Base-by-base conservation (phyloP, 2,888 invertebrate genomes). In the Baccha elongata region DNA sequence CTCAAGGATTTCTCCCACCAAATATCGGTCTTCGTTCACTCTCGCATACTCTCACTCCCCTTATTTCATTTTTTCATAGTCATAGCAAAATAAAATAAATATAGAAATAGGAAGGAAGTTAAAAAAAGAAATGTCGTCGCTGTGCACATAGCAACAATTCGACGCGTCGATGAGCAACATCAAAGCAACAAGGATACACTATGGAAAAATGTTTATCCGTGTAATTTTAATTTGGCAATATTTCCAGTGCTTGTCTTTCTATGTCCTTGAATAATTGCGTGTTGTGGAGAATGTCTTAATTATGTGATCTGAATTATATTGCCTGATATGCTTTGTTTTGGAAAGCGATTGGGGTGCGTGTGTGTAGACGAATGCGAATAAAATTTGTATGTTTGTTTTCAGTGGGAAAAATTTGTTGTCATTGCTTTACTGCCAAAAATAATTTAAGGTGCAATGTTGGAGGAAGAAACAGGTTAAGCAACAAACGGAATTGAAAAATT, bases 161-260 rank as follows among this genome's bases (percentile, higher is more conserved):
- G 75, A 62, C 67, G 52, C 75, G 60, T 71, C 68, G 67, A 67
- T 76, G 72, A 71, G 65, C 76, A 64, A 78, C 76, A 73, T 83
- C 76, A 83, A 83, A 83, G 83, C 62, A 60, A 76, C 37, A 52
- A 73, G 37, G 62, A 65, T 10, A 44, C 35, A 44, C 37, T 68
- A 23, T 50, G 32, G 32, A 83, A 72, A 67, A 78, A 78, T 78
- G 76, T 73, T 78, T 64, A 83, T 68, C 83, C 78, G 72, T 78
- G 68, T 83, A 83, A 78, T 83, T 83, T 78, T 78, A 68, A 83
- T 83, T 83, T 72, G 78, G 37, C 68, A 64, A 72, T 62, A 65
- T 52, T 71, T 35, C 17, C 55, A 52, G 46, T 67, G 69, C 60
- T 42, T 73, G 44, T 67, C 58, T 26, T 37, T 29, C 32, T 21